Conservation (phyloP, 1,140 invertebrate genomes). For the Anthonomus grandis region DNA sequence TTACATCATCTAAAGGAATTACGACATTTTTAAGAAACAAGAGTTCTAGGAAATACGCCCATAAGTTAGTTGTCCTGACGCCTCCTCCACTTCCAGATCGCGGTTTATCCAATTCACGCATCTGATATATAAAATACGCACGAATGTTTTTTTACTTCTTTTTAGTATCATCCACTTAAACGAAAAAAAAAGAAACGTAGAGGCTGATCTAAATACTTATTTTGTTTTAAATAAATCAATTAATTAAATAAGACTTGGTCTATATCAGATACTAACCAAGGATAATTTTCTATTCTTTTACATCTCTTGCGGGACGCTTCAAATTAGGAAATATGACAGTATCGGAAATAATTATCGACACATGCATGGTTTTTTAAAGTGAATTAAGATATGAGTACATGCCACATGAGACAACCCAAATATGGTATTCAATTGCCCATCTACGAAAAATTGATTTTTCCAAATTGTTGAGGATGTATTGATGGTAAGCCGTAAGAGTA, state of each 20-base stretch:
- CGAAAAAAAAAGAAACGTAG: too few species aligned
- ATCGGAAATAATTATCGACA: neutral
- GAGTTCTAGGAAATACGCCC: too few species aligned
- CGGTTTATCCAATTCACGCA: neutral
- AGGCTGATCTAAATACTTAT: too few species aligned
- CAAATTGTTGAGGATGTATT: too few species aligned
- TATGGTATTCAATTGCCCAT: too few species aligned
- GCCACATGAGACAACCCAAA: too few species aligned
- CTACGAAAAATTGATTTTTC: too few species aligned
- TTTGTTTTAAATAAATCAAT: too few species aligned
- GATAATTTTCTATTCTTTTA: neutral
- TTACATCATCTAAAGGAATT: too few species aligned
- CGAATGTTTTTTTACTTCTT: neutral
- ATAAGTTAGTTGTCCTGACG: neutral
- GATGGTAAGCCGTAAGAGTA: too few species aligned
- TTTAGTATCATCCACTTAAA: neutral
- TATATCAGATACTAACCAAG: neutral
- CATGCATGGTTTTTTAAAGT: neutral
- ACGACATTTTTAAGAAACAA: too few species aligned
- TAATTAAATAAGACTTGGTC: neutral
- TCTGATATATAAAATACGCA: neutral
- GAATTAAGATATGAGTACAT: too few species aligned
- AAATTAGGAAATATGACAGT: neutral
- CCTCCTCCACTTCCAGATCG: neutral
- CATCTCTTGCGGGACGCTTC: neutral